Evolutionary conservation across 2,888 invertebrate species (phyloP), one percentile per base, ranked within the genome.

Genomic region (Boloria euphrosyne): DNA sequence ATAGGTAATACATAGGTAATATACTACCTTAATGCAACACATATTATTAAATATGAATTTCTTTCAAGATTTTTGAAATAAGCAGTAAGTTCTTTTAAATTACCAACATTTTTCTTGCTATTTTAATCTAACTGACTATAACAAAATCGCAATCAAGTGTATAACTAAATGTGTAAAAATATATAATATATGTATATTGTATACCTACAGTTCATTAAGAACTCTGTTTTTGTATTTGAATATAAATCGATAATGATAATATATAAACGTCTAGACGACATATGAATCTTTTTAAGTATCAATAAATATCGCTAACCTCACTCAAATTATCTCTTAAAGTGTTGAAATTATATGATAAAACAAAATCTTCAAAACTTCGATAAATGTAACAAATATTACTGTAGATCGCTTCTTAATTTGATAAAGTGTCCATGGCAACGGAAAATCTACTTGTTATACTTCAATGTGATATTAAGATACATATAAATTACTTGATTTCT

Each of bases 341-440:
- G 57, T 57, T 57, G 46, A 57, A 46, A 57, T 57, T 57, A 57
- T 57, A 57, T 16, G n/a, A 57, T 57, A 57, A 57, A 46, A 46
- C 16, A 13, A 57, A 22, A n/a, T 22, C 13, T 22, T 44, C 1
- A 44, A 44, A 18, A 57, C n/a, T 57, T 18, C 44, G 18, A 18
- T 44, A 57, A 57, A 22, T 22, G 22, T n/a, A 44, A 44, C 18
- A 44, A 38, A 38, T 31, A 31, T 38, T 44, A 44, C 18, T 13
- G 16, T 13, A 57, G 46, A 57, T 46, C 57, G 46, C 31, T 27
- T 46, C 22, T 57, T 57, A 46, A 27, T 57, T 57, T 46, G 46
- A 57, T n/a, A n/a, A 46, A 27, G 46, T 57, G 57, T 38, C 18
- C 57, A 46, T n/a, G 22, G 13, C 22, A 57, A 57, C 46, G 57